Evolutionary conservation across 2,797 vertebrate genomes (phyloP).

Genomic region (Falco berigora): DNA sequence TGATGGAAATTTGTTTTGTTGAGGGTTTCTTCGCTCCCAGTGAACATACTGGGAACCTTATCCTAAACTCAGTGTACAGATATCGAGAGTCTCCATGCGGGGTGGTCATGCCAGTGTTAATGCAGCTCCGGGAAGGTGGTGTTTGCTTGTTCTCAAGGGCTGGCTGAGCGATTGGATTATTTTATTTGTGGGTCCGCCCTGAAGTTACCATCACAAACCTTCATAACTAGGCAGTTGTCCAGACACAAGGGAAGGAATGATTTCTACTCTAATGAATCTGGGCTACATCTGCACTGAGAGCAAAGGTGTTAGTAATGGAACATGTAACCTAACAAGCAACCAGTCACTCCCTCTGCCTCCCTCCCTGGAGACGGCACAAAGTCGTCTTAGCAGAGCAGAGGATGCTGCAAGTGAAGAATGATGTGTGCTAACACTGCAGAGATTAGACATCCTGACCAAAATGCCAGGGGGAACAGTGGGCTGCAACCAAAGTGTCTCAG

Average conservation of each 20-base stretch:
- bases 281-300: neutral
- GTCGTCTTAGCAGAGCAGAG: neutral
- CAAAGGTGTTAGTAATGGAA: fast-evolving
- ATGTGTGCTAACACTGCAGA: neutral
- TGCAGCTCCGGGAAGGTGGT: neutral
- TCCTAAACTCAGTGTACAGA: neutral
- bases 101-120: neutral
- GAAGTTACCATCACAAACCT: neutral
- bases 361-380: neutral
- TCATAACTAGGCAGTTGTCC: neutral
- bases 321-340: neutral
- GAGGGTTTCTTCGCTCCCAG: neutral
- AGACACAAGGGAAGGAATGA: neutral
- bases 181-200: neutral
- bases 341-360: neutral
- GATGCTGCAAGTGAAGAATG: neutral
- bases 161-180: neutral
- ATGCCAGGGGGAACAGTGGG: fast-evolving
- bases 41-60: neutral
- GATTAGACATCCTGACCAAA: neutral
- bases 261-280: neutral
- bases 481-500: neutral
- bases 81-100: neutral
- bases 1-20: neutral
- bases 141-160: neutral